Conservation (phyloP, 2,113 vertebrate genomes). For the Piaya cayana region DNA sequence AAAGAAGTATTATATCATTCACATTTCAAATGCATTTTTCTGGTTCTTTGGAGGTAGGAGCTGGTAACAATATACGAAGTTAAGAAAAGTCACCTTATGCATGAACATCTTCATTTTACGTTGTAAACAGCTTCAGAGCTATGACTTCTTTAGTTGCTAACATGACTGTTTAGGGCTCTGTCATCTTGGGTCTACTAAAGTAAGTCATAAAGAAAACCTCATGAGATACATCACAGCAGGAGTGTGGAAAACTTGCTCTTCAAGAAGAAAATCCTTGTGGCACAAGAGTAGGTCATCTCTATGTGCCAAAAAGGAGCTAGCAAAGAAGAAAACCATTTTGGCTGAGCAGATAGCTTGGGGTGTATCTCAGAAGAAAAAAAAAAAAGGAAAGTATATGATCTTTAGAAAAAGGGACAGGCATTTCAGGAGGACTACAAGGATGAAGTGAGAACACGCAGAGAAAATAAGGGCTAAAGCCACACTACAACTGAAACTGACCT, state of each 20-base stretch:
- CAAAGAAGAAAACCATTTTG: no score
- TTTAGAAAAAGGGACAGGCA: no score
- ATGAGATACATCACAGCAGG: neutral
- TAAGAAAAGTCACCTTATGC: neutral
- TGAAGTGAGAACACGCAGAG: no score
- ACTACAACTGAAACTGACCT: no score
- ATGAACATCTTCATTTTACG: neutral
- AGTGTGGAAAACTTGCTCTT: neutral
- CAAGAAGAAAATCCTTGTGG: no score
- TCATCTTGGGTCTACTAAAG: neutral
- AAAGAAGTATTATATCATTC: neutral
- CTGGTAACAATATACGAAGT: neutral
- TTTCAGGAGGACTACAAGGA: no score
- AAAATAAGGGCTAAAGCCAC: no score
- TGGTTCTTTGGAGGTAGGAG: neutral
- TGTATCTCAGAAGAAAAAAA: no score
- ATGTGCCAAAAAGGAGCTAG: no score
- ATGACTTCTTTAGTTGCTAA: neutral
- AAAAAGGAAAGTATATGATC: no score
- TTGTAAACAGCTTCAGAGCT: neutral
- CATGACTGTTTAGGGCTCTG: rapidly evolving
- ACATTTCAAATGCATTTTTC: neutral
- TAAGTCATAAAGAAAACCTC: neutral
- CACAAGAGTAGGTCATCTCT: no score
- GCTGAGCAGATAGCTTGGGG: no score